Percentiles rank a stretch among this genome's conserved stretches.
Conservation (phyloP, 2,888 invertebrate species). For the Cephus sareptanus region DNA sequence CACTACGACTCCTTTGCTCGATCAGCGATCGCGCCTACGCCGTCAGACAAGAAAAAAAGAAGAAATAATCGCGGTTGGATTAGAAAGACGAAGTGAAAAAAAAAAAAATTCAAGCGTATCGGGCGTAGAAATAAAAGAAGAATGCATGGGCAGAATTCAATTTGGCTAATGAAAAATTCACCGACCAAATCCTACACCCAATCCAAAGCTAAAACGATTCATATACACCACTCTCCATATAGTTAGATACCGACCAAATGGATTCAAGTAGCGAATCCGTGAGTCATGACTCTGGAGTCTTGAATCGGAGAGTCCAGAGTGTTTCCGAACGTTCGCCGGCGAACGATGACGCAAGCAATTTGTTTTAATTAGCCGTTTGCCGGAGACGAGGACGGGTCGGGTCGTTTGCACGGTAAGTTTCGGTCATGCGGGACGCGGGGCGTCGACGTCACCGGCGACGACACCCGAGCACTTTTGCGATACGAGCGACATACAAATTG, state of each 20-base stretch:
- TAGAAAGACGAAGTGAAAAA: too few species aligned
- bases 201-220: background rate
- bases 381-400: conserved; percentile 18
- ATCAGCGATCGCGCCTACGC: background rate
- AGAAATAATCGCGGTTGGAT: background rate
- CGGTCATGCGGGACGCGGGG: conserved; percentile 5
- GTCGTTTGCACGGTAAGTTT: conserved; percentile 22
- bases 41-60: background rate
- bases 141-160: background rate
- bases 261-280: background rate
- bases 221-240: background rate
- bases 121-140: background rate
- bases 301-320: background rate
- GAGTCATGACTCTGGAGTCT: background rate
- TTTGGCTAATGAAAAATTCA: background rate
- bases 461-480: conserved; percentile 4
- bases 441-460: conserved; percentile 18
- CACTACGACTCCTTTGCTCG: background rate
- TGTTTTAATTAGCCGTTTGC: conserved; percentile 37
- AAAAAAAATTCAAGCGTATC: too few species aligned
- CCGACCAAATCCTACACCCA: background rate
- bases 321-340: conserved; percentile 22
- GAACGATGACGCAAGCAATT: conserved; percentile 37
- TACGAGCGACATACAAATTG: conserved; percentile 42
- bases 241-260: background rate